Evolutionary conservation across 2,797 vertebrate species (phyloP).

Genomic region (Eulemur albifrons): DNA sequence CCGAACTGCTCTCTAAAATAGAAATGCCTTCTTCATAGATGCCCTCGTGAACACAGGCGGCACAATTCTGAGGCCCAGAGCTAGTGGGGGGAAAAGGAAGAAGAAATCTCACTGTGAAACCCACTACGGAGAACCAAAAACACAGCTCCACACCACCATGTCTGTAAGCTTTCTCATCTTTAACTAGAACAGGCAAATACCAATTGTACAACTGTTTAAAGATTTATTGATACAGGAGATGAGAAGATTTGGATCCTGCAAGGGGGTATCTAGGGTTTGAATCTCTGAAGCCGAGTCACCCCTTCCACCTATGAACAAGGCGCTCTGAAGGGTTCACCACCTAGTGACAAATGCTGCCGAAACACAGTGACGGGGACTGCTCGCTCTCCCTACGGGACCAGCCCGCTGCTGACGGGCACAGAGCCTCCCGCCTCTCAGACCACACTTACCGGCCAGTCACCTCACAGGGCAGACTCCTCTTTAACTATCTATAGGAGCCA

Average conservation of each 20-base stretch:
- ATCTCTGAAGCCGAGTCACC: background rate
- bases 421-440: background rate
- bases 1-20: conserved; percentile 91
- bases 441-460: background rate
- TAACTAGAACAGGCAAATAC: background rate
- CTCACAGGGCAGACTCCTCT: background rate
- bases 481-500: background rate
- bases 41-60: conserved; percentile 94
- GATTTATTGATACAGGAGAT: background rate
- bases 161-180: background rate
- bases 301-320: background rate
- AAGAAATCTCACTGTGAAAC: background rate
- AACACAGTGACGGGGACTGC: background rate
- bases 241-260: background rate
- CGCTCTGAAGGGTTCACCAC: background rate
- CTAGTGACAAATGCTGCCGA: background rate
- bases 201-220: background rate
- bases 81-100: conserved; percentile 78
- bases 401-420: background rate
- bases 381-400: background rate
- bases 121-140: background rate
- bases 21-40: conserved; percentile 95
- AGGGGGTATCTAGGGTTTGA: background rate
- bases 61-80: conserved; percentile 93
- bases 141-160: too few relatives aligned